phyloP scores from a whole-genome alignment of 1,140 invertebrate species.

The Drosophila burlai region DNA sequence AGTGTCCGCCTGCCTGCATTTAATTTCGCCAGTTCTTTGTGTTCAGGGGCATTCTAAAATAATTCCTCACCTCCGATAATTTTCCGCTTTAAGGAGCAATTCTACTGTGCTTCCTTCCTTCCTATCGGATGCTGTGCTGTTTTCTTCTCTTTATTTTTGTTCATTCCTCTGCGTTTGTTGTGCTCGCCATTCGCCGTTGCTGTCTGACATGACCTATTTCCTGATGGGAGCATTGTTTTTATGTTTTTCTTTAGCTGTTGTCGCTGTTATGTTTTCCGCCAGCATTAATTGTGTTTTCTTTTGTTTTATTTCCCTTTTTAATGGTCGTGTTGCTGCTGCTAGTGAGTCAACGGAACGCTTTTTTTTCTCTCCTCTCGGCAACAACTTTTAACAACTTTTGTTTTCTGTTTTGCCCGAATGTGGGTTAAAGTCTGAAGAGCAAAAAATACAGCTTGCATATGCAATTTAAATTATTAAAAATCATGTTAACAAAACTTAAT shows the following conservation, averaged over 20 bases:
- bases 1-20: slow-evolving; percentile 34
- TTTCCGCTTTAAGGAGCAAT: slow-evolving; percentile 32
- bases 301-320: slow-evolving; percentile 45
- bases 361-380: neutral
- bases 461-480: slow-evolving; percentile 33
- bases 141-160: slow-evolving; percentile 1
- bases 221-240: slow-evolving; percentile 20
- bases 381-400: slow-evolving; percentile 37
- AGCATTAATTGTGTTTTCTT: slow-evolving; percentile 46
- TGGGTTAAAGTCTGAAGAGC: slow-evolving; percentile 26
- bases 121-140: slow-evolving; percentile 2
- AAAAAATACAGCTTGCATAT: slow-evolving; percentile 29
- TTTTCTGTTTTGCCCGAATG: slow-evolving; percentile 29
- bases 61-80: slow-evolving; percentile 23
- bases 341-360: slow-evolving; percentile 27
- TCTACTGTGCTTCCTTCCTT: slow-evolving; percentile 1
- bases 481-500: slow-evolving; percentile 32
- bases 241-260: slow-evolving; percentile 14
- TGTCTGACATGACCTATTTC: slow-evolving; percentile 30
- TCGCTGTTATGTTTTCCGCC: slow-evolving; percentile 24
- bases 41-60: slow-evolving; percentile 12
- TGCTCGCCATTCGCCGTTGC: slow-evolving; percentile 34
- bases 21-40: slow-evolving; percentile 30
- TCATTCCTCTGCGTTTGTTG: slow-evolving; percentile 34
- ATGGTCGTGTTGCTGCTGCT: slow-evolving; percentile 17